Evolutionary conservation across 2,113 vertebrate species (phyloP), one percentile per base, ranked within the genome.

Genomic region (Muscicapa adusta): DNA sequence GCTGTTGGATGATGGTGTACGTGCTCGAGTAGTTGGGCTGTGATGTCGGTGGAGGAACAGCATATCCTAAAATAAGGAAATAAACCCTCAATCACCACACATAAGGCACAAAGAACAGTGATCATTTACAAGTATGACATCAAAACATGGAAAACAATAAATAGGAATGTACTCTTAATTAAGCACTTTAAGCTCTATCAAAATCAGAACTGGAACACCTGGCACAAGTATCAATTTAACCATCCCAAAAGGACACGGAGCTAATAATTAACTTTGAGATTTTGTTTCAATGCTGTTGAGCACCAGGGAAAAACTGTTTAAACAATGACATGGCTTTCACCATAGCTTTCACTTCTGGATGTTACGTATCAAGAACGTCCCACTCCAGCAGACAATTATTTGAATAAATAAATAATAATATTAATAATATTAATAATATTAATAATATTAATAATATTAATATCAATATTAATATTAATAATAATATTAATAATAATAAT

Each of bases 1-100:
- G 94, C 50, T 99, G 99, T 11, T 99, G 99, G 71, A 99, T 98
- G 93, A 99, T 99, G 88, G 98, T 98, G 94, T 99, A 99, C 0
- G 98, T 98, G 92, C 94, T 98, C 5, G 98, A 56, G n/a, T 97
- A 99, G 88, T 70, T 96, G 5, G 98, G 97, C 84, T 98, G 98
- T 61, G 98, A 96, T 54, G 98, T 83, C 2, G 98, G 92, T 18
- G 98, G 96, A 14, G 98, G 97, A 61, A 97, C 96, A 15, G 98
- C 95, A 94, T 96, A 98, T 4, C 97, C 98, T 98, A 43, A 87
- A 83, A 86, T 1, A 56, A 89, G 73, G 18, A 84, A 79, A 71
- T 40, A 70, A 63, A 76, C 1, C 2, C 10, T 58, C 34, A 16
- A 15, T 89, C 67, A 66, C 18, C 5, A 11, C 17, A 73, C 0